These are phyloP conservation scores for Channa argus DNA, from an alignment of 2,113 vertebrate genomes.

Conservation along the genomic window DNA sequence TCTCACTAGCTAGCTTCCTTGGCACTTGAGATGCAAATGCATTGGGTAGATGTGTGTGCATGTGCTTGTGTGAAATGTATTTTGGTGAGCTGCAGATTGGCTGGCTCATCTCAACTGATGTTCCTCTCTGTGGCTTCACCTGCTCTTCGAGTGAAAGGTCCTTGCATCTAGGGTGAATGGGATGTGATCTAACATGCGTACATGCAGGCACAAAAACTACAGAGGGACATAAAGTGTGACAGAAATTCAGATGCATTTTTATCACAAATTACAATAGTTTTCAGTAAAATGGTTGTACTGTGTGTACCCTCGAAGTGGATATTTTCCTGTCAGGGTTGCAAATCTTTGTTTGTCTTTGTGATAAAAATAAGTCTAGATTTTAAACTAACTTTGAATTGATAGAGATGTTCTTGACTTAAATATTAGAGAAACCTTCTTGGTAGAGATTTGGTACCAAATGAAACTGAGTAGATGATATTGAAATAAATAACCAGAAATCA, in stretches of 20 bases:
- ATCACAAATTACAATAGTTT: constrained; percentile 18
- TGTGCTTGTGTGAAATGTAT: constrained; percentile 66
- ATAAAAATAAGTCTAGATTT: not conserved
- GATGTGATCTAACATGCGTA: constrained; percentile 23
- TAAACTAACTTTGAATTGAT: not conserved
- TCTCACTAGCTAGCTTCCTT: constrained; percentile 60
- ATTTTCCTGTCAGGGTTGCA: not conserved
- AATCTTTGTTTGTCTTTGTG: not conserved
- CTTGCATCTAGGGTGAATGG: constrained; percentile 49
- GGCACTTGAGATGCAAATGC: constrained; percentile 74
- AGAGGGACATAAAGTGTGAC: constrained; percentile 20
- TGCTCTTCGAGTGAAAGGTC: constrained; percentile 64
- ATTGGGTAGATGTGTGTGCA: not conserved
- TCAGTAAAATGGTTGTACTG: not conserved
- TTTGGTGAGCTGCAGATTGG: constrained; percentile 80
- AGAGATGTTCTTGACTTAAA: too few relatives aligned
- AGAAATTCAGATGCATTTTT: constrained; percentile 59
- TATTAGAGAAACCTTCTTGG: too few relatives aligned
- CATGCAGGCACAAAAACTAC: constrained; percentile 25
- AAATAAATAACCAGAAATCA: too few relatives aligned
- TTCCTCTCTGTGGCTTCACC: constrained; percentile 80
- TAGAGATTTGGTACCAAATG: too few relatives aligned
- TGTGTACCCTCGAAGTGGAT: constrained; percentile 5
- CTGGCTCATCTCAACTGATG: constrained; percentile 77
- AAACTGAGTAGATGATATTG: too few relatives aligned